These are phyloP conservation scores for Axis porcinus DNA, from an alignment of 2,113 vertebrate genomes.

Conservation along the genomic window DNA sequence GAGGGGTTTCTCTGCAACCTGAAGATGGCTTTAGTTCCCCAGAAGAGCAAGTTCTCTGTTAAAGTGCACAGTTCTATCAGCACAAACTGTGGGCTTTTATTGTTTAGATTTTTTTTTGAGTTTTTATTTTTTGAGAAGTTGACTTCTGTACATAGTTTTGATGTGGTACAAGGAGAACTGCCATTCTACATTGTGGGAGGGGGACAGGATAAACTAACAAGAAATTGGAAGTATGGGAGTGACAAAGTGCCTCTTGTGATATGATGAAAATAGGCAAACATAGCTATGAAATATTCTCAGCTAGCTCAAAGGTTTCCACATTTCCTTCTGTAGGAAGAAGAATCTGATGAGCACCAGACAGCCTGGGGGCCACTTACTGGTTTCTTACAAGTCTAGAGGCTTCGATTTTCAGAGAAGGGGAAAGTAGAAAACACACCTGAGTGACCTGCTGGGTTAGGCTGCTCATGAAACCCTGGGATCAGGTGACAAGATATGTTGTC, in stretches of 20 bases:
- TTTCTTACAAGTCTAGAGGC: background rate
- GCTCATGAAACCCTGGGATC: background rate
- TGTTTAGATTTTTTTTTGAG: constrained; percentile 26
- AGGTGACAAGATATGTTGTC: background rate
- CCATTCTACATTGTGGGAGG: background rate
- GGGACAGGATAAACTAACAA: constrained; percentile 26
- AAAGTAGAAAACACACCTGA: background rate
- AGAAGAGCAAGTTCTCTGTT: constrained; percentile 26
- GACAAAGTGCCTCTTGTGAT: background rate
- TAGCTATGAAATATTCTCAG: background rate
- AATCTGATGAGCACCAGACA: background rate
- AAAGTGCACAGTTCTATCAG: constrained; percentile 6
- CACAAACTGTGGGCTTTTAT: background rate
- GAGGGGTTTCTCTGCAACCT: background rate
- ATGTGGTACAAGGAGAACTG: background rate
- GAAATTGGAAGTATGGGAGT: background rate
- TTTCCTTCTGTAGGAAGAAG: background rate
- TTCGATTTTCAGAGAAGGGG: background rate
- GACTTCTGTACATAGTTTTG: background rate
- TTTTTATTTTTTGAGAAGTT: background rate
- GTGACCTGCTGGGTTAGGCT: background rate
- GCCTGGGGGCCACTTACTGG: background rate
- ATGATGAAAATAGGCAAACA: background rate
- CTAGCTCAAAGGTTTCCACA: background rate
- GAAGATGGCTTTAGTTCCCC: background rate